Base-by-base conservation (phyloP, 37 sponge, comb jelly and placozoan genomes). In the Trichoplax adhaerens region DNA sequence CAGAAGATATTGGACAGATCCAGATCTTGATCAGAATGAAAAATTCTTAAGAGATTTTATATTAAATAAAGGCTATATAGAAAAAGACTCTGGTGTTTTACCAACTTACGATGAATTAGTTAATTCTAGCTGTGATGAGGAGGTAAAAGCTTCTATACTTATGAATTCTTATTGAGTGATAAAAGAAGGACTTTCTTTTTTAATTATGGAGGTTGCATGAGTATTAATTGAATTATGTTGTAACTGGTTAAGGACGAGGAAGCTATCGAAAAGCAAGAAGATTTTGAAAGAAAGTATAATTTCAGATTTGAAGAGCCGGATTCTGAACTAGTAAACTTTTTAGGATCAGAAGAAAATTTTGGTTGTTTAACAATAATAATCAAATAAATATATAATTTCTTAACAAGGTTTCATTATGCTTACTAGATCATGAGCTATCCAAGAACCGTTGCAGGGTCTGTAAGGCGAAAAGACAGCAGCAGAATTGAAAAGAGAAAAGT, bases 21-120 rank as follows among this genome's bases (percentile, higher is more conserved):
- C 91, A 0, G 53, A 75, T 53, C 77, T 94, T 8, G 75, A 75
- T 47, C 65, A 74, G 50, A 88, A 80, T 4, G 96, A 94, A 66
- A 50, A 52, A 56, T 94, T 91, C 72, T 80, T 94, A 52, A 77
- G 96, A 54, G 96, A 94, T 70, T 94, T 86, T 78, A 84, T 94
- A 48, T 78, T 94, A 53, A 84, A 94, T 66, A 82, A 72, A 67
- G 85, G 86, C 0, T 85, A 84, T 66, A n/a, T 87, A 2, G 89
- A 88, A 53, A 68, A 78, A 49, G 77, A 84, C 5, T 62, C 67
- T 0, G 58, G 77, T 3, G 74, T 72, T 8, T 64, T 85, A 2
- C 85, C 85, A 8, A 81, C 78, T n/a, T 85, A 85, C 50, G 56
- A 85, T 2, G 85, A 85, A 54, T 57, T 85, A 3, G 73, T 85